phyloP scores from a whole-genome alignment of 2,888 invertebrate species.

The Podabrus alpinus region DNA sequence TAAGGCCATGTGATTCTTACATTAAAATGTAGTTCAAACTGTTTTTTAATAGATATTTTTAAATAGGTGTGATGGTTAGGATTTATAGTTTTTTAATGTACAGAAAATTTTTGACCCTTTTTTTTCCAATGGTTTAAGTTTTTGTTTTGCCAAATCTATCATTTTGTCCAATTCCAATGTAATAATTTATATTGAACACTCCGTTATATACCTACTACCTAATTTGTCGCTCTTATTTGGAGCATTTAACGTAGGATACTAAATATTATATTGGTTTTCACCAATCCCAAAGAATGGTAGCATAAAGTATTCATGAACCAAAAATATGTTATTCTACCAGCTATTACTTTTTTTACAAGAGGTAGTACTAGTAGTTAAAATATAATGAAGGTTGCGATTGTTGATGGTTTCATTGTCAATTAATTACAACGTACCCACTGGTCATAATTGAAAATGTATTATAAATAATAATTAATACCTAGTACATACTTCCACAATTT shows the following conservation, averaged over 20 bases:
- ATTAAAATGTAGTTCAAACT: not conserved
- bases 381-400: too few species aligned
- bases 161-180: not conserved
- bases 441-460: not conserved
- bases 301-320: not conserved
- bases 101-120: not conserved
- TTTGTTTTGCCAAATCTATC: not conserved
- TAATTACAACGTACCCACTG: not conserved
- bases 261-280: not conserved
- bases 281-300: not conserved
- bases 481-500: too few species aligned
- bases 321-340: not conserved
- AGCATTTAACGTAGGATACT: not conserved
- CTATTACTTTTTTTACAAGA: not conserved
- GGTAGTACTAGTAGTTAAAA: too few species aligned
- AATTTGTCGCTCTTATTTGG: not conserved
- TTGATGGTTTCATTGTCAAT: not conserved
- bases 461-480: not conserved
- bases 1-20: not conserved
- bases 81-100: not conserved
- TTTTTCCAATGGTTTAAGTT: not conserved
- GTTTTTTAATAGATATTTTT: not conserved
- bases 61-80: not conserved
- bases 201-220: not conserved
- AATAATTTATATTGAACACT: not conserved